Percentiles rank a stretch among this genome's conserved stretches.
phyloP scores from a whole-genome alignment of 2,888 invertebrate genomes.

The Drosophila tripunctata region DNA sequence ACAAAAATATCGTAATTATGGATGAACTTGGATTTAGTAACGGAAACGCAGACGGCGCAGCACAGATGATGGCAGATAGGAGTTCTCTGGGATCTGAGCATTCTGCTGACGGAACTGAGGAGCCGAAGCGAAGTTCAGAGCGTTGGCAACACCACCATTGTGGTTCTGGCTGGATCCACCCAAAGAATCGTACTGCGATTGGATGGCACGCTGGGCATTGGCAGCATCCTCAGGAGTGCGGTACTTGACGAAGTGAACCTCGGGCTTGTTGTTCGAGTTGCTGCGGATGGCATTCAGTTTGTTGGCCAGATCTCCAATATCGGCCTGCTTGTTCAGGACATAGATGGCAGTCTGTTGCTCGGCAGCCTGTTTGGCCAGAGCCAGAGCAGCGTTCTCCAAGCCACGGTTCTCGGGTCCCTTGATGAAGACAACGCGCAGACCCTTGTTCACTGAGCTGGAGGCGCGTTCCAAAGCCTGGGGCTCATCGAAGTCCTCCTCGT shows the following conservation, averaged over 20 bases:
- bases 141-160: conserved; percentile 75
- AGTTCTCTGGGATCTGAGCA: conserved; percentile 66
- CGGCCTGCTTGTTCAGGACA: conserved; percentile 81
- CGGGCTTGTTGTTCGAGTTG: conserved; percentile 79
- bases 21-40: conserved; percentile 36
- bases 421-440: conserved; percentile 81
- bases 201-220: conserved; percentile 80
- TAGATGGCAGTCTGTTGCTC: conserved; percentile 83
- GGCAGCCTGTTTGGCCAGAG: conserved; percentile 80
- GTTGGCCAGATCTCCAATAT: conserved; percentile 73
- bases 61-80: conserved; percentile 75
- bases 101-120: conserved; percentile 49
- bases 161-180: conserved; percentile 69
- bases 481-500: conserved; percentile 74
- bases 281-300: conserved; percentile 69
- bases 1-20: conserved; percentile 32
- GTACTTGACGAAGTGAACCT: conserved; percentile 83
- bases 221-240: conserved; percentile 81
- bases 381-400: conserved; percentile 78
- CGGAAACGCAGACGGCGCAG: conserved; percentile 73
- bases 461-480: conserved; percentile 59
- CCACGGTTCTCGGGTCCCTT: conserved; percentile 82
- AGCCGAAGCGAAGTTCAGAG: conserved; percentile 76
- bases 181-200: conserved; percentile 78
- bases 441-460: conserved; percentile 66